A percentile compares a stretch with the other conserved stretches of the same genome.
Evolutionary conservation across 2,888 invertebrate genomes (phyloP).

Genomic region (Masnerella sp.): DNA sequence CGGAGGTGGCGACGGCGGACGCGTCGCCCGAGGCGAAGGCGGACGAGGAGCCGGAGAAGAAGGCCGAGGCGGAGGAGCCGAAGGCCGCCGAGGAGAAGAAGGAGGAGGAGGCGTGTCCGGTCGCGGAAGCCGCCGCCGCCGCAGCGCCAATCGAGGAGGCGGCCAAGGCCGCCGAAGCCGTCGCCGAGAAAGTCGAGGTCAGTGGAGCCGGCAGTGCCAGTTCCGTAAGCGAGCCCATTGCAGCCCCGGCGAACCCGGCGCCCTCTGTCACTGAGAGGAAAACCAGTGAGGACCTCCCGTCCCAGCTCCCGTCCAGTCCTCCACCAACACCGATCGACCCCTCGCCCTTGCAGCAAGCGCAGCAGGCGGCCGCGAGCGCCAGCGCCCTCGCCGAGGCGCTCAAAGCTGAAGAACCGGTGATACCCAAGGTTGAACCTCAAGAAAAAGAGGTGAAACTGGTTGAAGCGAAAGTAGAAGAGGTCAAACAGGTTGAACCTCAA

Average conservation of each 20-base stretch:
- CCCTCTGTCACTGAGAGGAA: conserved; percentile 77
- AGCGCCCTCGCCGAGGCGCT: conserved; percentile 73
- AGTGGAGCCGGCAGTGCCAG: conserved; percentile 70
- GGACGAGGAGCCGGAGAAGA: conserved; percentile 53
- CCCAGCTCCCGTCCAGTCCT: conserved; percentile 75
- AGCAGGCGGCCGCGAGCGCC: conserved; percentile 72
- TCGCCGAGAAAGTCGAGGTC: conserved; percentile 75
- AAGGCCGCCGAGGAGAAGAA: neutral
- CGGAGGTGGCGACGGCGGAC: conserved; percentile 58
- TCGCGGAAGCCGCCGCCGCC: conserved; percentile 34
- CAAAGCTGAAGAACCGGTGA: conserved; percentile 61
- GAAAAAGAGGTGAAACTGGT: too few relatives aligned
- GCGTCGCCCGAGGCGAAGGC: conserved; percentile 61
- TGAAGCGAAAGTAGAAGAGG: too few relatives aligned
- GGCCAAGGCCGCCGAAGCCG: conserved; percentile 64
- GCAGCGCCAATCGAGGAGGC: conserved; percentile 67
- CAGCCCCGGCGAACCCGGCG: conserved; percentile 65
- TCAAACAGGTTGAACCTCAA: too few relatives aligned
- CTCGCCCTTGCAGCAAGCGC: conserved; percentile 75
- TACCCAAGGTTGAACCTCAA: too few relatives aligned
- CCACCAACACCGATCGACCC: conserved; percentile 76
- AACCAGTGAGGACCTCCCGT: conserved; percentile 76
- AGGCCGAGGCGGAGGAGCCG: conserved; percentile 29
- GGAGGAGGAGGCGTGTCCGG: conserved; percentile 60
- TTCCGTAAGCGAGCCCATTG: conserved; percentile 69